Base-by-base conservation (phyloP, 2,797 vertebrate genomes). In the Thalassophryne amazonica region DNA sequence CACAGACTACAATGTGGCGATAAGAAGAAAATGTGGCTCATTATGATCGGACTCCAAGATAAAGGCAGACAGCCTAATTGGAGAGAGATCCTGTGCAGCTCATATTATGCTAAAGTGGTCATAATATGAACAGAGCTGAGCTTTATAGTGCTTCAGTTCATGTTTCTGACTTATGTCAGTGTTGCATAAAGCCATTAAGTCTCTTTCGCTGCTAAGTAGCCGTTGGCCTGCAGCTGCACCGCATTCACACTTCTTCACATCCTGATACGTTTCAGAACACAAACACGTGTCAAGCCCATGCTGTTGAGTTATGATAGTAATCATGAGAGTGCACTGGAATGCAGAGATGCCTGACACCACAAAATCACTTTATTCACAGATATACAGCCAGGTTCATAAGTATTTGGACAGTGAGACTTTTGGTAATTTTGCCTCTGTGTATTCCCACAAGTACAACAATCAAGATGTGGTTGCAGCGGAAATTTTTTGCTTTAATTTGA, bases 111-210 rank as follows among this genome's bases (percentile, higher is more conserved):
- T n/a, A n/a, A n/a, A n/a, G n/a, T n/a, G 20, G 31, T 30, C 9
- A 23, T 21, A 21, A 22, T 22, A n/a, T 7, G 17, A 54, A 57
- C 36, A 36, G 56, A 52, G 40, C 48, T 16, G 24, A 57, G 60
- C 48, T 62, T 64, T 21, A 40, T 53, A 25, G 41, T 61, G 47
- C 42, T 38, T 42, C 46, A 28, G 19, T 22, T 52, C 16, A 17
- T 60, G 27, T 43, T 32, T 31, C 39, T 74, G 47, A 59, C 31
- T 37, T 62, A 32, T 59, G 45, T 31, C 40, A 35, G 6, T 12
- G 62, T 83, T 83, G 80, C 69, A 75, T 84, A 83, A 86, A 78
- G 66, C 76, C 58, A 43, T 77, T 74, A 60, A 39, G 41, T 71
- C 36, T 62, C 57, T 64, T 53, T 61, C 13, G 34, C 38, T 46